Conservation (phyloP, 2,888 invertebrate species). For the Gandaritis pyraliata region DNA sequence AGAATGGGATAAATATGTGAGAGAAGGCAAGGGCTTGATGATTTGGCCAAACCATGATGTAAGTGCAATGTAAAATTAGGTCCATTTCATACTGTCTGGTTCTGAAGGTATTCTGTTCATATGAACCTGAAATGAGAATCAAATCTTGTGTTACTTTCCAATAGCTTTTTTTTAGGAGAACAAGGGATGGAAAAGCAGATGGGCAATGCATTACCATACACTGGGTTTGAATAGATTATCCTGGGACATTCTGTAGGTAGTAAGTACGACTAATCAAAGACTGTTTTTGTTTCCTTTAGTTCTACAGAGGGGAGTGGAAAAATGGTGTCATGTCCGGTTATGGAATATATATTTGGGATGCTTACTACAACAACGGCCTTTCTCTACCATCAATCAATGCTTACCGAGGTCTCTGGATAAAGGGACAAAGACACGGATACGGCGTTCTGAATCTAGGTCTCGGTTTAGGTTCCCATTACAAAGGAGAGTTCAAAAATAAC, state of each 20-base stretch:
- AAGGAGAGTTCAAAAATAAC: slow-evolving; percentile 82
- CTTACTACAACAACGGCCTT: slow-evolving; percentile 79
- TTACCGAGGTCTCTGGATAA: slow-evolving; percentile 84
- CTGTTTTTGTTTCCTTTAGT: slow-evolving; percentile 56
- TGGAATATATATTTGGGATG: slow-evolving; percentile 85
- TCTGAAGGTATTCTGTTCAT: too few species aligned
- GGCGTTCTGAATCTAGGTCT: slow-evolving; percentile 80
- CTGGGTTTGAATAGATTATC: too few species aligned
- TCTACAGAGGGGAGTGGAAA: slow-evolving; percentile 85
- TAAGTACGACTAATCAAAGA: too few species aligned
- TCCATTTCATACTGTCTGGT: not conserved
- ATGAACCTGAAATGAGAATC: too few species aligned
- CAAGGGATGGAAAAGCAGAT: too few species aligned
- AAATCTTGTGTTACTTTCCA: too few species aligned
- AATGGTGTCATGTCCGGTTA: slow-evolving; percentile 83
- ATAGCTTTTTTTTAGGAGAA: too few species aligned
- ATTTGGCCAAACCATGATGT: slow-evolving; percentile 85
- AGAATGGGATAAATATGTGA: slow-evolving; percentile 76
- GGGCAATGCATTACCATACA: too few species aligned
- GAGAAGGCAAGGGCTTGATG: slow-evolving; percentile 85
- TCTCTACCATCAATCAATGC: slow-evolving; percentile 78
- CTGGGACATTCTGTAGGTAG: too few species aligned
- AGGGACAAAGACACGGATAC: slow-evolving; percentile 79
- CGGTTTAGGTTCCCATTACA: slow-evolving; percentile 81
- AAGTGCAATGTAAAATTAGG: slow-evolving; percentile 8